These are phyloP conservation scores for Lepidochrysops patricia DNA, from an alignment of 2,888 invertebrate genomes.

Conservation along the genomic window DNA sequence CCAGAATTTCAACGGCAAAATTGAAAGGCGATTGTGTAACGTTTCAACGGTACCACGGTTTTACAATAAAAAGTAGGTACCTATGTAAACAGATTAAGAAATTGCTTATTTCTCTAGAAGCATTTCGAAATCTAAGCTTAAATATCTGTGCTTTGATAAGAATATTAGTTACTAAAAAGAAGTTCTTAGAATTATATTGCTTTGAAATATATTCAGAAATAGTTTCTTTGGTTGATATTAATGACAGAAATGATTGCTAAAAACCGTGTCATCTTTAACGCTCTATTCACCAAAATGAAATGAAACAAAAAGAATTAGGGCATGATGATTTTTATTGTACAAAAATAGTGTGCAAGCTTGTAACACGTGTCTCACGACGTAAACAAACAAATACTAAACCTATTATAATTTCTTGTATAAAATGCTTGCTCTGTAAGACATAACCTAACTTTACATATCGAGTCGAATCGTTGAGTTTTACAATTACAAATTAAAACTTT, in stretches of 20 bases:
- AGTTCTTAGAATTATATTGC: neutral
- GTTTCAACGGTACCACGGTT: neutral
- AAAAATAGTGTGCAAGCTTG: constrained; percentile 74
- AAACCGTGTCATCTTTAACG: constrained; percentile 8
- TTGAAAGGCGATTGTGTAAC: neutral
- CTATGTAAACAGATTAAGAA: neutral
- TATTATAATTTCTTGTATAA: constrained; percentile 64
- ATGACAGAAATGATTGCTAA: neutral
- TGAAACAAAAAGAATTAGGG: constrained; percentile 66
- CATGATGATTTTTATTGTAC: constrained; percentile 74
- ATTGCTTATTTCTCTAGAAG: neutral
- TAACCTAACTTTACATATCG: constrained; percentile 64
- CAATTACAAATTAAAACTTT: constrained; percentile 47
- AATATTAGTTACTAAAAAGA: neutral
- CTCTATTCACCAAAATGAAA: constrained; percentile 34
- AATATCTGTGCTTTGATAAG: neutral
- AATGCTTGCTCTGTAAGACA: constrained; percentile 71
- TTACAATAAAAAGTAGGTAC: neutral
- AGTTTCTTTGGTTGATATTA: neutral
- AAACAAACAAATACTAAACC: constrained; percentile 68
- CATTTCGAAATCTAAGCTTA: neutral
- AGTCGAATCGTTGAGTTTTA: constrained; percentile 69
- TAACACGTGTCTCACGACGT: constrained; percentile 67
- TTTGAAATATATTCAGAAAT: neutral
- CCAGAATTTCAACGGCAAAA: neutral